A percentile compares a stretch with the other conserved stretches of the same genome.
phyloP scores from a whole-genome alignment of 1,140 invertebrate species.

The Cotesia glomerata region DNA sequence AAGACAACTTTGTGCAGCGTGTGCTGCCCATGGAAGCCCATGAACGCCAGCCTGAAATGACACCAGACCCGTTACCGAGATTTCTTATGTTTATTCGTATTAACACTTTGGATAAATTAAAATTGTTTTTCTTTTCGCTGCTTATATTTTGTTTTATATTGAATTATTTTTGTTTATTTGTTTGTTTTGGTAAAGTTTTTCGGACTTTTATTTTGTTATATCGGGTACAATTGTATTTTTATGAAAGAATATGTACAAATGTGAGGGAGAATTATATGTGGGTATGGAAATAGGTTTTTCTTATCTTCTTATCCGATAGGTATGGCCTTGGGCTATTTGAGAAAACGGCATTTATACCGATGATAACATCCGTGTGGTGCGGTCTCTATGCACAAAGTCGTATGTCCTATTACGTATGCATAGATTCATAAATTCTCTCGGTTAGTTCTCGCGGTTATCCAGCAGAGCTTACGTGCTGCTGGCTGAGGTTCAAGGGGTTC shows the following conservation, averaged over 20 bases:
- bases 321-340: slow-evolving; percentile 19
- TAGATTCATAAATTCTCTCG: slow-evolving; percentile 48
- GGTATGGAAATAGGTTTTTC: slow-evolving; percentile 22
- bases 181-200: too few species aligned
- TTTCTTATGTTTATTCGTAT: too few species aligned
- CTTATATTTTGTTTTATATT: too few species aligned
- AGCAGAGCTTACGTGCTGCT: neutral
- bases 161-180: too few species aligned
- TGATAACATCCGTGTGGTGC: slow-evolving; percentile 6
- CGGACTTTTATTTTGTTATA: too few species aligned
- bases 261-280: slow-evolving; percentile 26
- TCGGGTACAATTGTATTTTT: too few species aligned
- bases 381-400: slow-evolving; percentile 1
- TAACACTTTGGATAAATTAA: too few species aligned
- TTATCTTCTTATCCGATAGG: neutral
- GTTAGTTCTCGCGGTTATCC: slow-evolving; percentile 2
- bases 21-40: too few species aligned
- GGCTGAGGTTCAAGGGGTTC: neutral
- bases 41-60: too few species aligned
- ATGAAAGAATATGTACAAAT: slow-evolving; percentile 1
- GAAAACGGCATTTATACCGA: slow-evolving; percentile 1
- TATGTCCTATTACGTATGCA: slow-evolving; percentile 48
- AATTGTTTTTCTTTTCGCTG: too few species aligned
- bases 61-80: too few species aligned
- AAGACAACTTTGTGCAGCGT: too few species aligned